These are phyloP conservation scores for Pyrrhia umbra DNA, from an alignment of 2,888 invertebrate genomes.

Conservation along the genomic window DNA sequence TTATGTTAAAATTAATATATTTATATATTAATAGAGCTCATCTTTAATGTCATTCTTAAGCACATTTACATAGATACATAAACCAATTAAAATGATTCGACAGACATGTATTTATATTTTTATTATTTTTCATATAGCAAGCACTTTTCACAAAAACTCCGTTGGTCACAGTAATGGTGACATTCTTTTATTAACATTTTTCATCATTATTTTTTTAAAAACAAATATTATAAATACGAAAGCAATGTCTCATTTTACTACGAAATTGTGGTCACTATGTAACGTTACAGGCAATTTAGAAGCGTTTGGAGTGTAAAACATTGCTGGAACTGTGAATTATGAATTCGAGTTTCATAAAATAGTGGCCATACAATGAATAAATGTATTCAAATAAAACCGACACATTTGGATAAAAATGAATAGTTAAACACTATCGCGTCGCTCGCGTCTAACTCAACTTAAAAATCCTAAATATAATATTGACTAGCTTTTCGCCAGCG, in stretches of 20 bases:
- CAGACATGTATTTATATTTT: no score
- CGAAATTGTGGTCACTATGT: conserved; percentile 13
- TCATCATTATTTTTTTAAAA: neutral
- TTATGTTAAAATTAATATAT: no score
- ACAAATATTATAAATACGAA: neutral
- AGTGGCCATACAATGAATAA: neutral
- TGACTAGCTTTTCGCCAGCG: no score
- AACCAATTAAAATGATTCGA: no score
- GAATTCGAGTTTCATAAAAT: conserved; percentile 4
- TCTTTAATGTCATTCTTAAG: no score
- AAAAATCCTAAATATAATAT: no score
- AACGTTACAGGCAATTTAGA: conserved; percentile 12
- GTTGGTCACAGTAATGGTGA: no score
- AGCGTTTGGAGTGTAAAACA: conserved; percentile 14
- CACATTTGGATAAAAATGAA: neutral
- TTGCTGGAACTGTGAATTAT: conserved; percentile 19
- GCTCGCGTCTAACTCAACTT: neutral
- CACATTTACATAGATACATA: no score
- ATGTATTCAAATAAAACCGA: neutral
- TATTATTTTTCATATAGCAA: no score
- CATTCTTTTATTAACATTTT: conserved; percentile 30
- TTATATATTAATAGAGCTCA: no score
- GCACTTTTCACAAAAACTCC: no score
- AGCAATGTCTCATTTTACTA: conserved; percentile 5
- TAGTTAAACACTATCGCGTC: neutral